Percentiles rank a stretch among this genome's conserved stretches.
Evolutionary conservation across 2,888 invertebrate species (phyloP).

Genomic region (Drosophila diplacantha): DNA sequence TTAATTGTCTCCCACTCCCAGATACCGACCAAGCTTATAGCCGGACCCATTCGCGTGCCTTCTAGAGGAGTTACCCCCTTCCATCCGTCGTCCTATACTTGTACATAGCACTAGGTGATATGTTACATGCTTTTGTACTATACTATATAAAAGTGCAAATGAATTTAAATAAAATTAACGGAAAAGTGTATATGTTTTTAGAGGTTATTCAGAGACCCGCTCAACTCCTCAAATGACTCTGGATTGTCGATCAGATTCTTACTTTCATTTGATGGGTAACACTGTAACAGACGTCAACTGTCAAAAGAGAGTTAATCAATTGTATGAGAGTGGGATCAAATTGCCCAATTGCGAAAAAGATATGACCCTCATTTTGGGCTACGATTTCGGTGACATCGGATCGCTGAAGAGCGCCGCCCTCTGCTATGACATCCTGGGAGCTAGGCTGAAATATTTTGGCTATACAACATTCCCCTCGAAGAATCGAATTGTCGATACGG

Average conservation of each 20-base stretch:
- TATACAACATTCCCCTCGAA: slow-evolving; percentile 39
- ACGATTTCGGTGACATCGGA: slow-evolving; percentile 3
- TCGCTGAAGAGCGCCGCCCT: slow-evolving; percentile 33
- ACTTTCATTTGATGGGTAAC: rapidly evolving
- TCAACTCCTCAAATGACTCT: background rate
- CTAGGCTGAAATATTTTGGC: slow-evolving; percentile 35
- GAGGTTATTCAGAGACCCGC: too few relatives aligned
- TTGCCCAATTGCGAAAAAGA: slow-evolving; percentile 27
- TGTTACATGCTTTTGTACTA: background rate
- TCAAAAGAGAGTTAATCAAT: background rate
- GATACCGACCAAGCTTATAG: too few relatives aligned
- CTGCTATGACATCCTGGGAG: slow-evolving; percentile 37
- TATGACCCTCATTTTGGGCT: slow-evolving; percentile 46
- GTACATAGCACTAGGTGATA: too few relatives aligned
- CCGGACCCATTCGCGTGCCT: too few relatives aligned
- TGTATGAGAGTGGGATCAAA: slow-evolving; percentile 37
- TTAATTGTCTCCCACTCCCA: too few relatives aligned
- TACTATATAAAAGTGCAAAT: background rate
- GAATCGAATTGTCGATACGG: slow-evolving; percentile 12
- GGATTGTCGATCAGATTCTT: rapidly evolving
- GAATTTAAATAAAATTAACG: too few relatives aligned
- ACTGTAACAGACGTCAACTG: rapidly evolving
- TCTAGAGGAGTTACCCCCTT: too few relatives aligned
- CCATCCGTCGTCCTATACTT: too few relatives aligned
- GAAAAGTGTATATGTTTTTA: background rate